Evolutionary conservation across 1,140 invertebrate genomes (phyloP), one percentile per base, ranked within the genome.

Genomic region (Conus ventricosus): DNA sequence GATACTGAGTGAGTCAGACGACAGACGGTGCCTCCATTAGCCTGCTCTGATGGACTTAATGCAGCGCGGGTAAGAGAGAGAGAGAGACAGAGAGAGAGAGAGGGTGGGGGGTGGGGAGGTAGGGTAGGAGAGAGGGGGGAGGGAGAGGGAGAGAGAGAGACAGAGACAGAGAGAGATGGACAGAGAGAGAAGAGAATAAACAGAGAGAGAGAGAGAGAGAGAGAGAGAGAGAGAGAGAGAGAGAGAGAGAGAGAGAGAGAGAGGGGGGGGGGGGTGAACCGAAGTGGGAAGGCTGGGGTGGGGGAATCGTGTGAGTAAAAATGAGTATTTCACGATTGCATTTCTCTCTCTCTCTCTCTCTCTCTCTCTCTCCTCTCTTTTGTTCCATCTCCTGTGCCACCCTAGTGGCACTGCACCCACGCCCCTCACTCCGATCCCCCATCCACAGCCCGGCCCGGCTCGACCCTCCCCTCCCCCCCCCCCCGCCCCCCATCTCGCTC

Each of bases 161-260:
- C 1, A 67, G 60, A 67, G 60, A 67, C 1, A 67, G 60, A 67
- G 60, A 67, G 60, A 67, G 60, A 67, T 1, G 4, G 20, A 67
- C 1, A 67, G 60, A 67, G 20, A 67, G 60, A 67, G 60, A 67
- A 67, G 60, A 67, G 60, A 67, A 67, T 1, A 67, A 4, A 67
- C 20, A 67, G 60, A 67, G 20, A 67, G 20, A 23, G 11, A 67
- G 1, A 67, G 20, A 67, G 76, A 25, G n/a, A 27, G 76, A 51
- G 76, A 51, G 13, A 27, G 39, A 27, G 76, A 27, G 76, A 80
- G 76, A 51, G n/a, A n/a, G 39, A 51, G 39, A 51, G 76, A 80
- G 76, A 51, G 76, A 80, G 76, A 80, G 76, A 80, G n/a, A 80
- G 76, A 67, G 60, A 67, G 60, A 67, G 60, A 67, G 60, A 67